Evolutionary conservation across 2,797 vertebrate species (phyloP), one percentile per base, ranked within the genome.

Genomic region (Sebastolobus altivelis): DNA sequence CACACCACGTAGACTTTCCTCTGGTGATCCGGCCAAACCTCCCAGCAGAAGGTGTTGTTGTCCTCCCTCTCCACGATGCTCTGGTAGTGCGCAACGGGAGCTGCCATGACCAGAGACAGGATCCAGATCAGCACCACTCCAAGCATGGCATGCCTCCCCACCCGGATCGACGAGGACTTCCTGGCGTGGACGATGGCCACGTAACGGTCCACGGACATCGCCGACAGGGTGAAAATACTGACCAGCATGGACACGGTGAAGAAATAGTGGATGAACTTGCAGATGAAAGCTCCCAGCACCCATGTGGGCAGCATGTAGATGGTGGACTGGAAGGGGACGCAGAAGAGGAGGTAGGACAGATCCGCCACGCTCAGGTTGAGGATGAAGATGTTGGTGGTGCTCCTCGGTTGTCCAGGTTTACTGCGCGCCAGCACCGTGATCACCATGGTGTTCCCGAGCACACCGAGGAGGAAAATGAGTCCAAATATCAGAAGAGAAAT

Each of bases 181-280:
- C 97, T 95, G 5, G 97, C 96, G 90, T 98, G 98, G 63, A 99
- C 98, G 3, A 99, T 97, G 91, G 98, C 98, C 93, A 99, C 96
- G 2, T 99, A 99, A 20, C 98, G 97, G 94, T 99, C 98, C 94
- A 99, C 98, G 0, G 98, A 97, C 98, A 98, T 98, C 3, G 97
- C 97, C 0, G 97, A 97, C 75, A 99, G 94, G 0, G 98, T 99
- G 94, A 99, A 99, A 69, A 99, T 96, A 89, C 98, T 99, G 84
- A 99, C 98, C 89, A 99, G 92, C 98, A 99, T 98, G 80, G 97
- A 99, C 35, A 98, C 96, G 0, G 98, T 99, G 93, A 99, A 98
- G 92, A 99, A 98, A 82, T 98, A 99, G 91, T 99, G 98, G 18
- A 92, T 96, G 81, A 98, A 98, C 92, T 98, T 99, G 96, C 98